Conservation (phyloP, 2,113 vertebrate species). For the Pterocles orientalis region DNA sequence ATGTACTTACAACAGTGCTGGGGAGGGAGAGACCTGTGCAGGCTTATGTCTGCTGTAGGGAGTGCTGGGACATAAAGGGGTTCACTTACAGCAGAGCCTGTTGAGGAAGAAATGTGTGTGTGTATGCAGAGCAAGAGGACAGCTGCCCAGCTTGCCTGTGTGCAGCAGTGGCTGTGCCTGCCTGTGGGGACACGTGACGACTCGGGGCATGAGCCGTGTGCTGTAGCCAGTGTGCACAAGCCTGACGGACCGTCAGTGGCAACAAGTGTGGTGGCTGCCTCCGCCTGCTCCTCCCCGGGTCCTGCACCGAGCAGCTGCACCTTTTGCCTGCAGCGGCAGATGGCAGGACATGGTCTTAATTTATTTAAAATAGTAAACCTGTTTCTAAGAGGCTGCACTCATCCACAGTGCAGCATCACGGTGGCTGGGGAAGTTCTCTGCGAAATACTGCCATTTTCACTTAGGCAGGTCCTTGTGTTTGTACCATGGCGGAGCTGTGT, state of each 20-base stretch:
- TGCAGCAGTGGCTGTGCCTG: background rate
- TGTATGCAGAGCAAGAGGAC: background rate
- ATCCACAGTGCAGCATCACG: rapidly evolving
- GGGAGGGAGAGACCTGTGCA: background rate
- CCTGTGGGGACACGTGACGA: rapidly evolving
- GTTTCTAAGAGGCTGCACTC: background rate
- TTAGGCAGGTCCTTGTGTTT: background rate
- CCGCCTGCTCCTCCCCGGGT: background rate
- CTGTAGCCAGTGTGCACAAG: background rate
- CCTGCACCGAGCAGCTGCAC: background rate
- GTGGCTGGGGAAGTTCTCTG: background rate
- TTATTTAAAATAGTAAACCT: background rate
- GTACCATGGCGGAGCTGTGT: background rate
- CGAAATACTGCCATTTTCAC: rapidly evolving
- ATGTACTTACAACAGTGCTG: background rate
- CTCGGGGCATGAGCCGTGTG: background rate
- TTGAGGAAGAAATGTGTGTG: background rate
- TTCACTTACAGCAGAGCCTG: background rate
- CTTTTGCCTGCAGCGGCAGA: background rate
- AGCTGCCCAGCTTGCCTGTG: background rate
- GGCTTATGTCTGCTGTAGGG: background rate
- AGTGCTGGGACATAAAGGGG: background rate
- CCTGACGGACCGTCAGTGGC: rapidly evolving
- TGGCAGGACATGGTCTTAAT: background rate
- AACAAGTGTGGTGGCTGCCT: background rate